Evolutionary conservation across 2,113 vertebrate genomes (phyloP).

Genomic region (Clarias batrachus): DNA sequence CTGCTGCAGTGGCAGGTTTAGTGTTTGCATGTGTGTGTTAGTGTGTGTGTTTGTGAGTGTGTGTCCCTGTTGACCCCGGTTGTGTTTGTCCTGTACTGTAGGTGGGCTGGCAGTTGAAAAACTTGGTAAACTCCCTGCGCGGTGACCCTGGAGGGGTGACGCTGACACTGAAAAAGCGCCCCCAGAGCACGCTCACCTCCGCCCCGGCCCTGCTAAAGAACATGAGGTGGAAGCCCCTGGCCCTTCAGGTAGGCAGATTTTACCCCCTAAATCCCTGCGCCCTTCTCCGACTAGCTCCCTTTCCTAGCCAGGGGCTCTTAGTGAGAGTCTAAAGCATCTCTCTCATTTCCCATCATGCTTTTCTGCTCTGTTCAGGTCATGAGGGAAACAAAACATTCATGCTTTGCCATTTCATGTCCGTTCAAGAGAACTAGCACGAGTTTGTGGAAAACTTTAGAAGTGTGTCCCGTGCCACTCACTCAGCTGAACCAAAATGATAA

Average conservation of each 20-base stretch:
- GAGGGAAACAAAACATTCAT: not conserved
- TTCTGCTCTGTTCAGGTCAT: not conserved
- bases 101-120: slow-evolving; percentile 90
- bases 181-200: slow-evolving; percentile 99
- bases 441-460: not conserved
- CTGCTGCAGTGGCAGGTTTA: not conserved
- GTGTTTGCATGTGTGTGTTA: slow-evolving; percentile 17
- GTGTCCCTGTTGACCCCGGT: slow-evolving; percentile 48
- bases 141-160: slow-evolving; percentile 98
- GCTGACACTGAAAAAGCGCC: slow-evolving; percentile 99
- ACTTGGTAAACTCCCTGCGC: slow-evolving; percentile 98
- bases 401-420: not conserved
- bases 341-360: slow-evolving; percentile 25
- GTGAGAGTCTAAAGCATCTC: not conserved
- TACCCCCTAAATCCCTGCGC: not conserved
- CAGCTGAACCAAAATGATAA: not conserved
- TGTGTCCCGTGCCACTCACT: not conserved
- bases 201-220: slow-evolving; percentile 99
- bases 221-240: slow-evolving; percentile 99
- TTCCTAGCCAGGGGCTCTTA: not conserved
- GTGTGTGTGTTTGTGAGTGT: slow-evolving; percentile 33
- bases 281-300: not conserved
- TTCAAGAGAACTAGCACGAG: not conserved
- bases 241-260: slow-evolving; percentile 91
- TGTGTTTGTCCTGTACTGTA: slow-evolving; percentile 61